Evolutionary conservation across 1,140 invertebrate genomes (phyloP).

Genomic region (Idris sp.): DNA sequence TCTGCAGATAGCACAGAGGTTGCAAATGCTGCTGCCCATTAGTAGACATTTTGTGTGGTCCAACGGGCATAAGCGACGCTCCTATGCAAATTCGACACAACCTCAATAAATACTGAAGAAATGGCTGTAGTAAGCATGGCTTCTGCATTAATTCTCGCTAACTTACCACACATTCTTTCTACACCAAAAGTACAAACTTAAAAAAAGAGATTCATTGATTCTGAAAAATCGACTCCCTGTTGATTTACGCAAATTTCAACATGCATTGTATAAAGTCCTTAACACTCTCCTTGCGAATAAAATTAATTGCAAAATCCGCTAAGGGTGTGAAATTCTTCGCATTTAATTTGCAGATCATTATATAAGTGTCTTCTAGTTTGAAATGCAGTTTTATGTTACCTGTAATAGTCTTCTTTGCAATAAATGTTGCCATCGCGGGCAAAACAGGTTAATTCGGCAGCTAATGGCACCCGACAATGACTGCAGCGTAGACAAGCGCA

Average conservation of each 20-base stretch:
- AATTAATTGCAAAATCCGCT: background rate
- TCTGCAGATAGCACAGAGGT: constrained; percentile 60
- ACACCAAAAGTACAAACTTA: constrained; percentile 49
- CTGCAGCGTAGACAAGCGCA: constrained; percentile 90
- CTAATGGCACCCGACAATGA: constrained; percentile 90
- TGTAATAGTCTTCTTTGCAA: constrained; percentile 97
- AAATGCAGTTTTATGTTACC: too few relatives aligned
- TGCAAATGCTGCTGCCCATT: constrained; percentile 70
- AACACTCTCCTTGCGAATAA: too few relatives aligned
- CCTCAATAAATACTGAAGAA: constrained; percentile 76
- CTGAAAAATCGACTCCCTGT: constrained; percentile 25
- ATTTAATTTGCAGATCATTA: too few relatives aligned
- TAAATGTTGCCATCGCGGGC: constrained; percentile 93
- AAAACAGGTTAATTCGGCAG: constrained; percentile 93
- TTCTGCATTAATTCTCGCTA: constrained; percentile 73
- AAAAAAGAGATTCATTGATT: constrained; percentile 49
- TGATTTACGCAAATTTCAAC: constrained; percentile 1
- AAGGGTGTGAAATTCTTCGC: too few relatives aligned
- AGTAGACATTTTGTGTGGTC: constrained; percentile 78
- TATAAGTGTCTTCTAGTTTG: too few relatives aligned
- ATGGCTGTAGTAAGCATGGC: constrained; percentile 66
- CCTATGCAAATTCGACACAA: constrained; percentile 75
- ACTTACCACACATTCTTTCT: constrained; percentile 61
- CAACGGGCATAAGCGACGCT: constrained; percentile 67
- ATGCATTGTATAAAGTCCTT: background rate